Base-by-base conservation (phyloP, 2,797 vertebrate species). In the Hafferia zeledoni region DNA sequence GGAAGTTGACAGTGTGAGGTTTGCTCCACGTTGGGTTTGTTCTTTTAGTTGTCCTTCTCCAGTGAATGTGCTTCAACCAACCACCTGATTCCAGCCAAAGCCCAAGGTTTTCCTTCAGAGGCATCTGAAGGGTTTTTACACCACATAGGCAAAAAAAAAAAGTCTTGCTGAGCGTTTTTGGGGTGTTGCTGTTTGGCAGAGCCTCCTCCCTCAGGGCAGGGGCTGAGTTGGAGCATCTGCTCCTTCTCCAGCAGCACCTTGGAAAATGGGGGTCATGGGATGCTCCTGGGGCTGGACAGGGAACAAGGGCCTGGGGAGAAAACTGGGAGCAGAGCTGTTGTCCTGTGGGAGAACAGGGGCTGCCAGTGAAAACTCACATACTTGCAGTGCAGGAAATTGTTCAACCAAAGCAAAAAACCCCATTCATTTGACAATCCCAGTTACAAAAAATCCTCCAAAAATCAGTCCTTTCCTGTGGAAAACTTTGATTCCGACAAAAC, bases 31-130 rank as follows among this genome's bases (percentile, higher is more conserved):
- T 75, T 69, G 85, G 87, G 76, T 97, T 92, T 69, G 76, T 95
- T 94, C 76, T 84, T 79, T 67, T 30, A 11, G 30, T 91, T 15
- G 4, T 83, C 67, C 31, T 95, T 67, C 86, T 91, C 77, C 87
- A 28, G 89, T 76, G 70, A 83, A 77, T 17, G 71, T 95, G 87
- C 89, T 93, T 93, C 88, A 89, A 76, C 84, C 89, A 91, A 61
- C 83, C 86, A 25, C 41, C 87, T 18, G 41, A 52, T 87, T 60
- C 79, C 87, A 90, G 67, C 76, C 82, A 47, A 64, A 92, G 28
- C 5, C 78, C 43, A 35, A 85, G 60, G 65, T 23, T 94, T 89
- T 83, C 33, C 70, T n/a, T 43, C 68, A 89, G 60, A 72, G 55
- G 55, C 90, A 59, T 4, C 0, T 30, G 69, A n/a, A 39, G 77